phyloP scores from a whole-genome alignment of 2,888 invertebrate species.

The Pseudoips prasinana region DNA sequence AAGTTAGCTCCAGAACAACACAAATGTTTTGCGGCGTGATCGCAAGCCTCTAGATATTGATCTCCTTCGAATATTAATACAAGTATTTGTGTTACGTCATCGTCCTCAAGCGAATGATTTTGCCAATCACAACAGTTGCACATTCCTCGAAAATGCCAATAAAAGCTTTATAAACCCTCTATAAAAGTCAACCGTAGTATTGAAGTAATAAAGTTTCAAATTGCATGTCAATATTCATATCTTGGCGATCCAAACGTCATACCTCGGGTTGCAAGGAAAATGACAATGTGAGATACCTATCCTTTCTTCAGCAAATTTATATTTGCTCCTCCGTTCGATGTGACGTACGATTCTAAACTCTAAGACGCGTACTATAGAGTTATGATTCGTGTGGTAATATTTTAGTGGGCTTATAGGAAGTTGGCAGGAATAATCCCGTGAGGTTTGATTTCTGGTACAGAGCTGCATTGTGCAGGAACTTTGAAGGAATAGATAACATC shows the following conservation, averaged over 20 bases:
- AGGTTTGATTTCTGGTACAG: constrained; percentile 47
- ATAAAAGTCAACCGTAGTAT: constrained; percentile 1
- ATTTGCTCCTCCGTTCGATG: constrained; percentile 10
- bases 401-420: constrained; percentile 12
- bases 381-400: constrained; percentile 17
- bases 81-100: constrained; percentile 28
- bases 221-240: constrained; percentile 20
- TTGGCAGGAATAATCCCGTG: constrained; percentile 35
- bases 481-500: constrained; percentile 62
- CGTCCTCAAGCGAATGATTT: constrained; percentile 28
- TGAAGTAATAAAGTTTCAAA: constrained; percentile 12
- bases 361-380: constrained; percentile 18
- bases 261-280: constrained; percentile 42
- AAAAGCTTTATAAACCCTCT: constrained; percentile 15
- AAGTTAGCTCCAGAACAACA: too few relatives aligned
- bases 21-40: too few relatives aligned
- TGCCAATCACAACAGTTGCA: constrained; percentile 38
- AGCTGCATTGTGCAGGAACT: constrained; percentile 44
- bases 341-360: not conserved
- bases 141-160: constrained; percentile 29
- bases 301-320: constrained; percentile 31
- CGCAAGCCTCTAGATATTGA: constrained; percentile 9
- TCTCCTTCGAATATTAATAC: constrained; percentile 12
- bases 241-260: constrained; percentile 29
- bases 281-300: constrained; percentile 53